Percentiles rank a stretch among this genome's conserved stretches.
Conservation (phyloP, 2,797 vertebrate species). For the Avahi laniger region DNA sequence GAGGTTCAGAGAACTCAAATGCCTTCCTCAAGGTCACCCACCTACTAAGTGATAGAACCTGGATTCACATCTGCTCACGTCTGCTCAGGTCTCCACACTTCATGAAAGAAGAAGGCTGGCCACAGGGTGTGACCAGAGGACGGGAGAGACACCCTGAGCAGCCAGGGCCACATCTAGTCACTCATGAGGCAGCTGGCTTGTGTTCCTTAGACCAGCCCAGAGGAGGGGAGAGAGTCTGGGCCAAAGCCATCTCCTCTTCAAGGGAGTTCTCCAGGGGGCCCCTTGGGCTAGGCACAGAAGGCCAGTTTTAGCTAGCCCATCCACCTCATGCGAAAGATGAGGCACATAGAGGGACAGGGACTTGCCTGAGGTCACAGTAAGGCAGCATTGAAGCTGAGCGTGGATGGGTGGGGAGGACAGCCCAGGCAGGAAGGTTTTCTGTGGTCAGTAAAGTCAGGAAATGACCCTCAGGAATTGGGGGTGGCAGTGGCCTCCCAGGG, state of each 20-base stretch:
- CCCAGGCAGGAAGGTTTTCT: neutral
- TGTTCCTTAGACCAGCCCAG: neutral
- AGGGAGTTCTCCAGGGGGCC: neutral
- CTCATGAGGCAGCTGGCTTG: neutral
- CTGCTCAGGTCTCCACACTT: neutral
- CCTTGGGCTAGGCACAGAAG: neutral
- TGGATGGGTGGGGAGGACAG: neutral
- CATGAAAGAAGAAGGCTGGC: neutral
- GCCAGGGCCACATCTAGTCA: neutral
- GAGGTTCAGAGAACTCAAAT: neutral
- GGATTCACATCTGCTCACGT: neutral
- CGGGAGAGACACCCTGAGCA: neutral
- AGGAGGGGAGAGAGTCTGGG: neutral
- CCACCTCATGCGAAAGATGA: neutral
- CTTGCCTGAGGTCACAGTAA: neutral
- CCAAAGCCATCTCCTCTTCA: neutral
- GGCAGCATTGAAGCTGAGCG: neutral
- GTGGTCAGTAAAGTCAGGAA: conserved; percentile 21
- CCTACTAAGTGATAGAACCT: neutral
- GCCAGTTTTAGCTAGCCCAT: neutral
- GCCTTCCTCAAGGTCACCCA: neutral
- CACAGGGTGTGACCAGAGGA: neutral
- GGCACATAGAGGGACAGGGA: neutral
- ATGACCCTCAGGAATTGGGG: neutral
- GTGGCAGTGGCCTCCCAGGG: neutral